These are phyloP conservation scores for Rotaria macrura DNA, from an alignment of 2,888 invertebrate species.

Conservation along the genomic window DNA sequence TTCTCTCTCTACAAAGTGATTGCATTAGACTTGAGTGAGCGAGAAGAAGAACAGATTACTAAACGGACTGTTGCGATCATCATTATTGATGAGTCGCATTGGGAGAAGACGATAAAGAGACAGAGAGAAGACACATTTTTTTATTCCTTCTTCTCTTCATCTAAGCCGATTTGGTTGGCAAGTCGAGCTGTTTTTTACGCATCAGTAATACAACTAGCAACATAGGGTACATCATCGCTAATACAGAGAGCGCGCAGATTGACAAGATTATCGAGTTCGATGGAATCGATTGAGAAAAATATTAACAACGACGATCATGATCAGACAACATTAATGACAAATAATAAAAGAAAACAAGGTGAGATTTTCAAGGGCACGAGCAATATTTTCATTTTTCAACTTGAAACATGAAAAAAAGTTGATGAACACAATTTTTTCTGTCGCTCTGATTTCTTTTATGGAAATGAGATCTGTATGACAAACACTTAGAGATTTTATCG, in stretches of 20 bases:
- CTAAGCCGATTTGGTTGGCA: background rate
- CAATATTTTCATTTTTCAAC: no score
- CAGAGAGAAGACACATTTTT: background rate
- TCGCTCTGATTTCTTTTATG: no score
- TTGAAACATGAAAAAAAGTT: no score
- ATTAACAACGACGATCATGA: background rate
- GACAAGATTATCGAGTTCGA: background rate
- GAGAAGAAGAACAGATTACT: background rate
- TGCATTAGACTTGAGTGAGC: background rate
- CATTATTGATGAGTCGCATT: background rate
- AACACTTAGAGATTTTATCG: background rate
- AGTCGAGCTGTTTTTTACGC: slow-evolving; percentile 1
- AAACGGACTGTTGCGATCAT: slow-evolving; percentile 1
- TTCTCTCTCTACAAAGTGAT: background rate
- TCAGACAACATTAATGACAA: background rate
- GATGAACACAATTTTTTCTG: no score
- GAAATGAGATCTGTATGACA: background rate
- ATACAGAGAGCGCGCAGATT: background rate
- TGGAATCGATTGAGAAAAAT: background rate
- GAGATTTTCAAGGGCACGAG: background rate
- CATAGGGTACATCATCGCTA: background rate
- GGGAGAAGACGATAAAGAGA: background rate
- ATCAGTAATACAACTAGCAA: background rate
- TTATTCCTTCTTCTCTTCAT: background rate
- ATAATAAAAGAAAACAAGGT: background rate